phyloP scores from a whole-genome alignment of 2,888 invertebrate species.

The Tenthredo mesomela region DNA sequence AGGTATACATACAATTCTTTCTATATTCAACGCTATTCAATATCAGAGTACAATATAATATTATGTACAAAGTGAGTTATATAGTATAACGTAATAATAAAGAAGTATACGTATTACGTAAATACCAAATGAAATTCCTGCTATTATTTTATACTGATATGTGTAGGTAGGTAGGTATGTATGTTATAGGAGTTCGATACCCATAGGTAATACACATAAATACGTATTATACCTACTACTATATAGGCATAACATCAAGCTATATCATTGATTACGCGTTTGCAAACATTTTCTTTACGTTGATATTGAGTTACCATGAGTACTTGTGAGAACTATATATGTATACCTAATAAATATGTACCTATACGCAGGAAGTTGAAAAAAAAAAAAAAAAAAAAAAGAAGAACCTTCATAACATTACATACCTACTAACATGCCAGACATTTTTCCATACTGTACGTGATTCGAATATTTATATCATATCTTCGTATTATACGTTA shows the following conservation, averaged over 20 bases:
- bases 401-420: too few species aligned
- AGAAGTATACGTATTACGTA: neutral
- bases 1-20: neutral
- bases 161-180: too few species aligned
- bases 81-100: neutral
- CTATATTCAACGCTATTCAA: neutral
- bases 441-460: neutral
- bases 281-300: neutral
- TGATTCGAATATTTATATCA: neutral
- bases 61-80: neutral
- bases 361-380: neutral
- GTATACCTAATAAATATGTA: too few species aligned
- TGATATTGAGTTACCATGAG: neutral
- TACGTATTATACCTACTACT: neutral
- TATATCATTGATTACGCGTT: slow-evolving; percentile 16
- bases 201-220: neutral
- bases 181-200: neutral
- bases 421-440: too few species aligned
- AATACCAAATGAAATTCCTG: neutral
- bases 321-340: neutral
- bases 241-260: neutral
- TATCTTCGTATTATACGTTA: neutral
- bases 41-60: neutral
- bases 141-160: neutral
- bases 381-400: neutral